These are phyloP conservation scores for Lathronympha strigana DNA, from an alignment of 2,888 invertebrate species.

Conservation along the genomic window DNA sequence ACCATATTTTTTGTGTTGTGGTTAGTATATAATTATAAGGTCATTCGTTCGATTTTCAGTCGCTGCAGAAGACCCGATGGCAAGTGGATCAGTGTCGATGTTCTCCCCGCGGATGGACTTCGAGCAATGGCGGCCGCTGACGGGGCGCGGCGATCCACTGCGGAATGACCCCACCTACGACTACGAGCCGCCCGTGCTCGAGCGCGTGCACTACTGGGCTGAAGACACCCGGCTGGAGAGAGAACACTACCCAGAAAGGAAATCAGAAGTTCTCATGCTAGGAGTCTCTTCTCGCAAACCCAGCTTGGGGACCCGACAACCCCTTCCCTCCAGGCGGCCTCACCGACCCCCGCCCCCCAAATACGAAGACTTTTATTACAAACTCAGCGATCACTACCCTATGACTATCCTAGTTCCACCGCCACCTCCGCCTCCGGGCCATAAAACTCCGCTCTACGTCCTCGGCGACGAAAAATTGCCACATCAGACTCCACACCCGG, in stretches of 20 bases:
- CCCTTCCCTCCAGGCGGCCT: slow-evolving; percentile 52
- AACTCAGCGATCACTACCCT: slow-evolving; percentile 82
- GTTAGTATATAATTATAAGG: no score
- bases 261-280: slow-evolving; percentile 88
- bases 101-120: slow-evolving; percentile 92
- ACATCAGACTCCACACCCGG: slow-evolving; percentile 51
- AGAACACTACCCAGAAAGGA: slow-evolving; percentile 82
- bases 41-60: slow-evolving; percentile 53
- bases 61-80: slow-evolving; percentile 54
- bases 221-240: slow-evolving; percentile 85
- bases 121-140: slow-evolving; percentile 91
- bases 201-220: slow-evolving; percentile 92
- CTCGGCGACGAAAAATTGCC: slow-evolving; percentile 60
- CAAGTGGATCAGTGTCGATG: slow-evolving; percentile 66
- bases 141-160: slow-evolving; percentile 91
- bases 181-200: slow-evolving; percentile 92
- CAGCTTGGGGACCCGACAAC: slow-evolving; percentile 81
- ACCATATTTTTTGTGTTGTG: no score
- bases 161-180: slow-evolving; percentile 94
- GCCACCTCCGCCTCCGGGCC: slow-evolving; percentile 82
- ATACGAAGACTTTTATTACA: slow-evolving; percentile 81
- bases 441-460: slow-evolving; percentile 66
- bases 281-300: slow-evolving; percentile 88
- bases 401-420: slow-evolving; percentile 89
- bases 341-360: slow-evolving; percentile 62